Conservation (phyloP, 64 coral and sea anemone species). For the Stichodactyla mertensii region DNA sequence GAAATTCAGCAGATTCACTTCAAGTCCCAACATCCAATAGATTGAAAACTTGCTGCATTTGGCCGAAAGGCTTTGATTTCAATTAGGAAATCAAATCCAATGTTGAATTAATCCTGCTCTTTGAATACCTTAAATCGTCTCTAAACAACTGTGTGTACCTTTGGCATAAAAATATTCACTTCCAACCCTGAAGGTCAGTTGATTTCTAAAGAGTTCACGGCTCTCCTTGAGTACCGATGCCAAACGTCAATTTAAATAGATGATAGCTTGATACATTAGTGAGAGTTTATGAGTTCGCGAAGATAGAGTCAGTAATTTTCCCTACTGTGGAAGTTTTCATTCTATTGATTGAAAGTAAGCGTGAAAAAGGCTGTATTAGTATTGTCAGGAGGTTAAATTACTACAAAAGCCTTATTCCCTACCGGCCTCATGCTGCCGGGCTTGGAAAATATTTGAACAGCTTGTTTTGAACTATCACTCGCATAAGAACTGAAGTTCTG, state of each 20-base stretch:
- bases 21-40: neutral
- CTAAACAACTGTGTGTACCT: conserved; percentile 1
- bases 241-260: neutral
- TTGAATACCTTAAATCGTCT: conserved; percentile 14
- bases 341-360: neutral
- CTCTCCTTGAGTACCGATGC: neutral
- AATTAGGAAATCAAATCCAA: conserved; percentile 14
- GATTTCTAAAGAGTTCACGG: neutral
- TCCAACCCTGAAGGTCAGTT: neutral
- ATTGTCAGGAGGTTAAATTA: neutral
- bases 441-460: neutral
- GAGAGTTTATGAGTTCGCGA: neutral
- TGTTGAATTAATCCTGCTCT: conserved; percentile 3
- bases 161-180: neutral
- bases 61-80: neutral
- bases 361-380: neutral
- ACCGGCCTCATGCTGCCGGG: neutral
- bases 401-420: neutral
- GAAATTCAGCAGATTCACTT: neutral
- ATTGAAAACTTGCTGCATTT: neutral
- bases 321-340: neutral
- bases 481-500: neutral
- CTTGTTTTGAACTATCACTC: neutral
- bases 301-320: neutral
- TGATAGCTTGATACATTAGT: conserved; percentile 1